Evolutionary conservation across 2,888 invertebrate genomes (phyloP), one percentile per base, ranked within the genome.

Genomic region (Tetragonisca angustula): DNA sequence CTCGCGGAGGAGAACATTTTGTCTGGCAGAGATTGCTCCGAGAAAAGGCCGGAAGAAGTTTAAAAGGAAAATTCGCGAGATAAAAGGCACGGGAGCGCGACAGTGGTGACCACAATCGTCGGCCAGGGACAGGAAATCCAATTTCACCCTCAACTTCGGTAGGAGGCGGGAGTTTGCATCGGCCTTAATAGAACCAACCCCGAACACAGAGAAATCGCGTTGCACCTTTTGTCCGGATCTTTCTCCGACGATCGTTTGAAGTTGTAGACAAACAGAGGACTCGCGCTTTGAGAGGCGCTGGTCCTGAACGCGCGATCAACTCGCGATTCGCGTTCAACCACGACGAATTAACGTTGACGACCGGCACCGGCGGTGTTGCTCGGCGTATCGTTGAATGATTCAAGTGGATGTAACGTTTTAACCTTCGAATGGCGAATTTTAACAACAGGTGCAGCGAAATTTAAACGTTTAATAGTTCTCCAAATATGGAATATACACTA

Each of bases 81-180:
- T 62, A 87, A 84, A 79, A 79, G 79, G 70, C 73, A 77, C 76
- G 77, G 75, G 70, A 69, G 74, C 67, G 72, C 72, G 77, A 71
- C 49, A 65, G 32, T 56, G 43, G 54, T 50, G 74, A 64, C 74
- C 82, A 24, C 75, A 79, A 86, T 86, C 62, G 71, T 76, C 77
- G 69, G 54, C 72, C 70, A 50, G 82, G 78, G 86, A 84, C 74
- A 65, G 85, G 75, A 87, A 89, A 89, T 89, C 87, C 86, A 89
- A 89, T 89, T 89, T 87, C 56, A 70, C 68, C 79, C 77, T 87
- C 87, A 88, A 79, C 84, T 64, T 77, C 68, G 67, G 84, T 50
- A 59, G 76, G 71, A 77, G 77, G 76, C 72, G 54, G 67, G 43
- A 77, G 83, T 85, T 88, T 85, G 84, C 89, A 86, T 88, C 85